Evolutionary conservation across 1,140 invertebrate genomes (phyloP), one percentile per base, ranked within the genome.

Genomic region (Sminthurinus signatus): DNA sequence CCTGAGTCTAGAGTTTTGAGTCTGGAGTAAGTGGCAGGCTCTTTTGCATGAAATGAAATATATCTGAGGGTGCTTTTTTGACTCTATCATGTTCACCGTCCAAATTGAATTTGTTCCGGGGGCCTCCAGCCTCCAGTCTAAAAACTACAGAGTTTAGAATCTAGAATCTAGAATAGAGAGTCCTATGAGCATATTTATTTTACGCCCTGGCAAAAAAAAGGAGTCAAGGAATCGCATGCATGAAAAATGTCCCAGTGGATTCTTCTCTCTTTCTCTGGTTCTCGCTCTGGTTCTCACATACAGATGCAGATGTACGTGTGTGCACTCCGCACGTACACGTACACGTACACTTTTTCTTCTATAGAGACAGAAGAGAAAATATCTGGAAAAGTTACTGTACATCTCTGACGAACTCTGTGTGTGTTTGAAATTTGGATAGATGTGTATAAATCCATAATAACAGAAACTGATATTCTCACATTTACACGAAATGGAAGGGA

Each of bases 131-230:
- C 55, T n/a, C n/a, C n/a, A n/a, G n/a, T n/a, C n/a, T n/a, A n/a
- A n/a, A n/a, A n/a, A n/a, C n/a, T n/a, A n/a, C n/a, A n/a, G n/a
- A n/a, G n/a, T n/a, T n/a, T n/a, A n/a, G n/a, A n/a, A n/a, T n/a
- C n/a, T n/a, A n/a, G n/a, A n/a, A n/a, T n/a, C n/a, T n/a, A n/a
- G n/a, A n/a, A n/a, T n/a, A n/a, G n/a, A n/a, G n/a, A n/a, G n/a
- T n/a, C n/a, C n/a, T n/a, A n/a, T n/a, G n/a, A 69, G 61, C 68
- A 67, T 70, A 70, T 70, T 70, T 70, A 70, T 70, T 70, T 70
- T 64, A 69, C 68, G 44, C 44, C 64, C 54, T 42, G 32, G 39
- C 39, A 46, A 50, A 54, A n/a, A n/a, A n/a, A 46, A 50, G 52
- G 44, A 66, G 57, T 60, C 57, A 60, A 61, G 64, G 65, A 62